Percentiles rank a stretch among this genome's conserved stretches.
Conservation (phyloP, 2,113 vertebrate species). For the Nibea albiflora region DNA sequence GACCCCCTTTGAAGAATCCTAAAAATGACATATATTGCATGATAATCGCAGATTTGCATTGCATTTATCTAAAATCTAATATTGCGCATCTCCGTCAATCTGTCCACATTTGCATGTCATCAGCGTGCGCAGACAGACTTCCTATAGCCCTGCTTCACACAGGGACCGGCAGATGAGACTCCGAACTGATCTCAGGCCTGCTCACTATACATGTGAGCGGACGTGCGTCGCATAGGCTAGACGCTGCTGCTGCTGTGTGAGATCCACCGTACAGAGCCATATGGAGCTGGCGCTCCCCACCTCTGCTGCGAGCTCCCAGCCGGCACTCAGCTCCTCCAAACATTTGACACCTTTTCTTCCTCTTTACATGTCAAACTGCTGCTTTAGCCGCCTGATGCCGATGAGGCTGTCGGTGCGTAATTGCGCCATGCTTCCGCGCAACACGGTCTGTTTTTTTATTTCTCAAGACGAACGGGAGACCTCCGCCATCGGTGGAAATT, state of each 20-base stretch:
- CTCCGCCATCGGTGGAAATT: conserved; percentile 44
- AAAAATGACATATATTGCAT: no score
- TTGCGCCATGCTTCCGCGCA: conserved; percentile 33
- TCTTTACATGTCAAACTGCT: not conserved
- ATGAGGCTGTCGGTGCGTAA: conserved; percentile 37
- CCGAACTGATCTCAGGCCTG: conserved; percentile 64
- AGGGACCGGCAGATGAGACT: conserved; percentile 8
- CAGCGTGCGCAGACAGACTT: conserved; percentile 16
- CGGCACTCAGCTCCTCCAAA: conserved; percentile 7
- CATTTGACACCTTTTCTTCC: not conserved
- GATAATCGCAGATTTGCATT: no score
- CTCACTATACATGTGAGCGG: conserved; percentile 27
- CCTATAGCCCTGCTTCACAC: conserved; percentile 17
- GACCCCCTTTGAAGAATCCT: not conserved
- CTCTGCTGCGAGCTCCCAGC: conserved; percentile 24
- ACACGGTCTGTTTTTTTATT: conserved; percentile 21
- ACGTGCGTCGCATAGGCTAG: conserved; percentile 53
- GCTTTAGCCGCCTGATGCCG: not conserved
- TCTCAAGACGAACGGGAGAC: conserved; percentile 37
- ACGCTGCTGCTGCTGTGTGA: not conserved
- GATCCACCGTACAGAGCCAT: conserved; percentile 10
- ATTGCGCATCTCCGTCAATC: conserved; percentile 1
- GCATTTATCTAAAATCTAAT: not conserved
- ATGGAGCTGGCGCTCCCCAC: conserved; percentile 8
- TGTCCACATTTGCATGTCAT: conserved; percentile 23